These are phyloP conservation scores for Phallusia fumigata DNA, from an alignment of 23 tunicate species.

Conservation along the genomic window DNA sequence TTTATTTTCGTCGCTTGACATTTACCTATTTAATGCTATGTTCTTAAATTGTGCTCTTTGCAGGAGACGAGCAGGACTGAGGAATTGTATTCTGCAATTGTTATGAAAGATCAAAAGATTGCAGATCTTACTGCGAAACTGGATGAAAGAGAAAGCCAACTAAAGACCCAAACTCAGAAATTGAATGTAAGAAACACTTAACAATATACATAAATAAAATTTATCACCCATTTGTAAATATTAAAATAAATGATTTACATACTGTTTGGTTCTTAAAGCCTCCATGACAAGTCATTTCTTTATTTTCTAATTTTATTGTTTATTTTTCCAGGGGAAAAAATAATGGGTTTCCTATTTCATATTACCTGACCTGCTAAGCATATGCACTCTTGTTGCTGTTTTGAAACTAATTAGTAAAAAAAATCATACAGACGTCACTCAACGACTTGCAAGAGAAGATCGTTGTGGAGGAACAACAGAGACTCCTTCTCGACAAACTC, in stretches of 20 bases:
- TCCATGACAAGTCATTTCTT: too few relatives aligned
- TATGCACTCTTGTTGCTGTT: background rate
- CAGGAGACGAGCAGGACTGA: constrained; percentile 31
- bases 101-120: constrained; percentile 42
- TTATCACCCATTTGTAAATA: too few relatives aligned
- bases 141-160: constrained; percentile 38
- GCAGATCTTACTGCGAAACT: constrained; percentile 46
- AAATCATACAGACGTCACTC: background rate
- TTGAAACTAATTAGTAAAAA: background rate
- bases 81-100: constrained; percentile 53
- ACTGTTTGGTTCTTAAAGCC: too few relatives aligned
- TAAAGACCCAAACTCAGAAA: constrained; percentile 9
- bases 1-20: background rate
- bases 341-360: too few relatives aligned
- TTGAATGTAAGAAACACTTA: constrained; percentile 8
- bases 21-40: background rate
- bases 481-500: constrained; percentile 42
- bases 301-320: too few relatives aligned
- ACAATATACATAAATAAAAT: too few relatives aligned
- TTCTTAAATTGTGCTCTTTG: background rate
- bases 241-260: too few relatives aligned
- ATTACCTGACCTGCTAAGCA: too few relatives aligned
- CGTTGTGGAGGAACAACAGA: constrained; percentile 33
- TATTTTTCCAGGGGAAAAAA: too few relatives aligned
- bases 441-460: background rate